Evolutionary conservation across 2,113 vertebrate species (phyloP), one percentile per base, ranked within the genome.

Genomic region (Helogale parvula): DNA sequence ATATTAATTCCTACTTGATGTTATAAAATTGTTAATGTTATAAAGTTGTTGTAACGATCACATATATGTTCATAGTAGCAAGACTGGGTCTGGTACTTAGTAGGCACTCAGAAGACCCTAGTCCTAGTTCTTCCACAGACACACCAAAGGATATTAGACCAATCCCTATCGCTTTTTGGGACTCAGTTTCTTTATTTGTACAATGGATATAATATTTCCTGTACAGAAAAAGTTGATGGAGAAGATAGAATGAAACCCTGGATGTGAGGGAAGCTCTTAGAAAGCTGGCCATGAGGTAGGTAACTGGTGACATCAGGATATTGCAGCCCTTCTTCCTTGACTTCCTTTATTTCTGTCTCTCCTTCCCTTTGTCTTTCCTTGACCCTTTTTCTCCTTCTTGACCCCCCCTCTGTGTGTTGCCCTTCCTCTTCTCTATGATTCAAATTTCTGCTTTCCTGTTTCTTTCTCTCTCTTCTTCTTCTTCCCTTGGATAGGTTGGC

Each of bases 351-450:
- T 88, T 85, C 33, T 88, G 31, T 38, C 10, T 96, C 14, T 87
- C 69, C 65, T 91, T 71, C 52, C n/a, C 45, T 65, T 71, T 41
- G 33, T 87, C 54, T 93, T 60, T 90, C 38, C 82, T 13, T 82
- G 50, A 76, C 3, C n/a, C n/a, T 11, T 87, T 76, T 95, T 63
- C 63, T 92, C 29, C 66, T 90, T 63, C 16, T 82, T 38, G 33
- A 15, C n/a, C 63, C 50, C 50, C 1, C 31, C 50, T 25, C 50
- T 87, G 35, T 66, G 54, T 10, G 41, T 89, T 25, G 31, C 25
- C 45, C 45, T 89, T 96, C 91, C n/a, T 68, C 27, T 82, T 95
- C 31, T 81, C 57, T 88, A 35, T 50, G n/a, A 80, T 69, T 74
- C 83, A 84, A 47, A 91, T 79, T 83, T 88, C 82, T 81, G 63